These are phyloP conservation scores for Mastomys coucha DNA, from an alignment of 2,113 vertebrate genomes.

Conservation along the genomic window DNA sequence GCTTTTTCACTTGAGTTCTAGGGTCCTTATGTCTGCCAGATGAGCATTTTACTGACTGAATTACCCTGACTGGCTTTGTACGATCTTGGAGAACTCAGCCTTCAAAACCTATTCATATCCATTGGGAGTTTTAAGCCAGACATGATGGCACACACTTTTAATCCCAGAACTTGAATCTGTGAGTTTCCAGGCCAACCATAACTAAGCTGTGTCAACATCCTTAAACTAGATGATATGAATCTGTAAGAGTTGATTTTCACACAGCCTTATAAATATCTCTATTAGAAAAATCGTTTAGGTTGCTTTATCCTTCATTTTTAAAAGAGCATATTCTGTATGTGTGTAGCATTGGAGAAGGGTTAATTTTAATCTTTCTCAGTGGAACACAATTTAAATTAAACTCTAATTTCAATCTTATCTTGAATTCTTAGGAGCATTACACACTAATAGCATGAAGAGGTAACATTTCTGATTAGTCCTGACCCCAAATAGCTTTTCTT, in stretches of 20 bases:
- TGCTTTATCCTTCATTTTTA: background rate
- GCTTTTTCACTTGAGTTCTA: background rate
- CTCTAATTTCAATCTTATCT: background rate
- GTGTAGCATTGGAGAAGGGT: background rate
- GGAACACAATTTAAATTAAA: slow-evolving; percentile 17
- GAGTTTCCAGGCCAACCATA: no score
- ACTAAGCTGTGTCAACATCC: background rate
- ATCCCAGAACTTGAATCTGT: background rate
- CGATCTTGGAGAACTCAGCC: background rate
- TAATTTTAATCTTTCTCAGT: slow-evolving; percentile 10
- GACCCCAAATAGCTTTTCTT: background rate
- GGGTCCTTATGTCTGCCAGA: background rate
- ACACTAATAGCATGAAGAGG: background rate
- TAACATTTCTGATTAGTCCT: background rate
- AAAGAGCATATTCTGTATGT: background rate
- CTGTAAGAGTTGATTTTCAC: background rate
- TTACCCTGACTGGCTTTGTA: background rate
- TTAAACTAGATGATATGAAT: background rate
- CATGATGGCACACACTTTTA: background rate
- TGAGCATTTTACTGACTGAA: background rate
- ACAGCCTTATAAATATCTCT: background rate
- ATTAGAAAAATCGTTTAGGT: slow-evolving; percentile 1
- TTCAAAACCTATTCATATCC: background rate
- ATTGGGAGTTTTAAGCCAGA: background rate
- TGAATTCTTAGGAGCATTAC: slow-evolving; percentile 13